These are phyloP conservation scores for Salmo trutta DNA, from an alignment of 2,797 vertebrate genomes.

Conservation along the genomic window DNA sequence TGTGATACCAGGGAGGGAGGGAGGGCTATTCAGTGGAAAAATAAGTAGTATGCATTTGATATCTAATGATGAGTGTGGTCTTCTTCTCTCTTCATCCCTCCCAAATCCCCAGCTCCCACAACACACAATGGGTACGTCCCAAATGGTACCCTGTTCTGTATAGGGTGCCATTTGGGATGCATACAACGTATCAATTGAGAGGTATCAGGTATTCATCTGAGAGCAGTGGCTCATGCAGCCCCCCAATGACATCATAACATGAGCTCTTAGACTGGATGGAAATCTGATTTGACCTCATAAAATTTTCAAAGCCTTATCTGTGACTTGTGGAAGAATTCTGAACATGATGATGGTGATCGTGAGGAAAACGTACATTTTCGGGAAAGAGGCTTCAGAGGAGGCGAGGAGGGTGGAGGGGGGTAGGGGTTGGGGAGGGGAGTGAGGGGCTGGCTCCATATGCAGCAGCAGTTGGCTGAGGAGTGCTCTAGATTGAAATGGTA, in stretches of 20 bases:
- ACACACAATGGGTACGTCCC: background rate
- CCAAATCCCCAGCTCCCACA: background rate
- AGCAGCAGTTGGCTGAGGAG: background rate
- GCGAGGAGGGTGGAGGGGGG: background rate
- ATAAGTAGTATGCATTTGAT: slow-evolving; percentile 34
- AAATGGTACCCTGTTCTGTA: background rate
- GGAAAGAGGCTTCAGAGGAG: slow-evolving; percentile 2
- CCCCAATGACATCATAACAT: slow-evolving; percentile 57
- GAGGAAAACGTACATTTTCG: slow-evolving; percentile 2
- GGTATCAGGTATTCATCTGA: slow-evolving; percentile 50
- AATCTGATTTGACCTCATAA: slow-evolving; percentile 63
- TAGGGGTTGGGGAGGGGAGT: background rate
- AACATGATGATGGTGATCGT: slow-evolving; percentile 14
- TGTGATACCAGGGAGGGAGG: background rate
- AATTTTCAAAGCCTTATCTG: slow-evolving; percentile 57
- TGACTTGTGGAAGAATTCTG: slow-evolving; percentile 32
- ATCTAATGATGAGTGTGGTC: slow-evolving; percentile 24
- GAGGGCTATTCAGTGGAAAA: slow-evolving; percentile 24
- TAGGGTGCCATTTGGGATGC: no score
- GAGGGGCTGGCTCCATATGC: background rate
- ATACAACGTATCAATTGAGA: slow-evolving; percentile 28
- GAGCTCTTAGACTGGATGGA: slow-evolving; percentile 41
- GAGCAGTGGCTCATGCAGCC: slow-evolving; percentile 20
- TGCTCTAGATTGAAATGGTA: background rate
- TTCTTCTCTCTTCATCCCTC: background rate